Evolutionary conservation across 1,140 invertebrate species (phyloP).

Genomic region (Lordiphosa collinella): DNA sequence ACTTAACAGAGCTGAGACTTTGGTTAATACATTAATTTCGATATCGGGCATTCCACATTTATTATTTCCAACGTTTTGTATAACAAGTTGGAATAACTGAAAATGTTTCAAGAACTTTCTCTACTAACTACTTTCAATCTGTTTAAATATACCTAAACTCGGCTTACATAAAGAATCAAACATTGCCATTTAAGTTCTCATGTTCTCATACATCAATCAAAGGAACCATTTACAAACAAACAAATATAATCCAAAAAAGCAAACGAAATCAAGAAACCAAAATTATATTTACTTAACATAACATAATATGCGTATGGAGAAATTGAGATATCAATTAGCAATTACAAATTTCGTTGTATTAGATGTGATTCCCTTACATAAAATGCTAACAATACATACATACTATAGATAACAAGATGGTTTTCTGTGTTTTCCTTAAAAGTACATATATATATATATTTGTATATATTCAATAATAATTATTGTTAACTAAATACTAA

Average conservation of each 20-base stretch:
- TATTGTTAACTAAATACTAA: slow-evolving; percentile 76
- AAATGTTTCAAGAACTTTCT: too few species aligned
- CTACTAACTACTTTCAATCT: too few species aligned
- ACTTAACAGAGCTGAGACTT: too few species aligned
- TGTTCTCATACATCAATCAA: slow-evolving; percentile 54
- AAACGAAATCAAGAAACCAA: too few species aligned
- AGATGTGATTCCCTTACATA: slow-evolving; percentile 50
- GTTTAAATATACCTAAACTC: background rate
- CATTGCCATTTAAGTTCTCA: slow-evolving; percentile 36
- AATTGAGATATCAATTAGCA: slow-evolving; percentile 31
- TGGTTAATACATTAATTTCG: too few species aligned
- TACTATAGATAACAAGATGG: slow-evolving; percentile 50
- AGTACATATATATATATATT: slow-evolving; percentile 48
- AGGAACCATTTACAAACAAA: slow-evolving; percentile 18
- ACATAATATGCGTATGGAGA: slow-evolving; percentile 37
- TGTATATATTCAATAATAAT: slow-evolving; percentile 32
- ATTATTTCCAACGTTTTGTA: too few species aligned
- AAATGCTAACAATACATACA: slow-evolving; percentile 36
- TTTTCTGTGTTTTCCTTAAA: slow-evolving; percentile 70
- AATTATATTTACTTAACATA: slow-evolving; percentile 6
- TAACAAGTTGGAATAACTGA: too few species aligned
- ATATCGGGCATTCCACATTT: too few species aligned
- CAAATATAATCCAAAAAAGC: too few species aligned
- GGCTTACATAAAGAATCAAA: slow-evolving; percentile 47
- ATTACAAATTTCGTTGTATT: slow-evolving; percentile 52